Conservation (phyloP, 2,888 invertebrate genomes). For the Anorthoa munda region DNA sequence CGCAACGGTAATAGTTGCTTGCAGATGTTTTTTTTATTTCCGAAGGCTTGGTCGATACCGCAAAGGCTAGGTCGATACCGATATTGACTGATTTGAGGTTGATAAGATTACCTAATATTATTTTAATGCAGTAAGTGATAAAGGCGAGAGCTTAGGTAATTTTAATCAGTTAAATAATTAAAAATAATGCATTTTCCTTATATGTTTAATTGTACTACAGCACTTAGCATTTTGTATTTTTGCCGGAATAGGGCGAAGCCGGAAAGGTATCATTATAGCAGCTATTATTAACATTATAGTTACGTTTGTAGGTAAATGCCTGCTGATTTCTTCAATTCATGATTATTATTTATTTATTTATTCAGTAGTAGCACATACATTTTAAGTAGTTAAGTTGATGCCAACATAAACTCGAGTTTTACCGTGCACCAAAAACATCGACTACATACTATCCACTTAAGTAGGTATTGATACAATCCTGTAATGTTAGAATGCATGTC, state of each 20-base stretch:
- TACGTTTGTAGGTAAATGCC: constrained; percentile 11
- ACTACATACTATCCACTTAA: too few relatives aligned
- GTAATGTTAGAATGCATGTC: constrained; percentile 21
- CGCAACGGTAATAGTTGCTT: constrained; percentile 17
- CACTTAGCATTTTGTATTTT: constrained; percentile 8
- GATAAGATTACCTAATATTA: constrained; percentile 18
- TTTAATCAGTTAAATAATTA: constrained; percentile 9
- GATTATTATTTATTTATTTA: too few relatives aligned
- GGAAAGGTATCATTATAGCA: constrained; percentile 53
- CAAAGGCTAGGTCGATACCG: neutral
- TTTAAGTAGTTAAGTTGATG: too few relatives aligned
- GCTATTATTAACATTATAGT: constrained; percentile 21
- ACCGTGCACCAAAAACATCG: too few relatives aligned
- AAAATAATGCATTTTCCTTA: constrained; percentile 24
- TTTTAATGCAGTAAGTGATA: constrained; percentile 14
- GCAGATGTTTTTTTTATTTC: neutral
- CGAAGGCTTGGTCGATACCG: constrained; percentile 15
- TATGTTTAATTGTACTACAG: constrained; percentile 18
- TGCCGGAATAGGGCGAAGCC: constrained; percentile 57
- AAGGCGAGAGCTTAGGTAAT: neutral
- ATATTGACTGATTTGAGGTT: neutral
- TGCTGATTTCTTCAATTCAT: constrained; percentile 15
- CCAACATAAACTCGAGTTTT: too few relatives aligned
- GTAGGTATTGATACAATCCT: constrained; percentile 28
- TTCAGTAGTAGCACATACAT: too few relatives aligned